Evolutionary conservation across 2,113 vertebrate genomes (phyloP).

Genomic region (Columba janthina): DNA sequence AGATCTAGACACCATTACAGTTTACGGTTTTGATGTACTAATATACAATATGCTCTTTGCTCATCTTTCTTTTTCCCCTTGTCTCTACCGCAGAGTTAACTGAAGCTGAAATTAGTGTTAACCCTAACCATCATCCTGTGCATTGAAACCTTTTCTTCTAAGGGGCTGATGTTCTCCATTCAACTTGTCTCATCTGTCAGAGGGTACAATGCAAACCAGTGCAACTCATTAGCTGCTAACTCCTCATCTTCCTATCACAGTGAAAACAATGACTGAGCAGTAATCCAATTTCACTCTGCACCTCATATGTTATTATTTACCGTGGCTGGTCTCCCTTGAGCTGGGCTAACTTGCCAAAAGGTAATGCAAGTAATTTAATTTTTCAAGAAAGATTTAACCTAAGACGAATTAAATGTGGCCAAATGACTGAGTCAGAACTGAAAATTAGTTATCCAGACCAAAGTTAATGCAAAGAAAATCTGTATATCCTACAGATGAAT

Average conservation of each 20-base stretch:
- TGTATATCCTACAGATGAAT: neutral
- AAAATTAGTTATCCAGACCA: neutral
- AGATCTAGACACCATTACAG: neutral
- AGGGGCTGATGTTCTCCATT: neutral
- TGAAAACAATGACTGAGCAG: neutral
- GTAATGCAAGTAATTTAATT: neutral
- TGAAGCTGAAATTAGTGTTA: neutral
- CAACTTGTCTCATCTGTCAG: neutral
- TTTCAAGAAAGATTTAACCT: neutral
- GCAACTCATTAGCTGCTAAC: slow-evolving; percentile 4
- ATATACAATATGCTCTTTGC: neutral
- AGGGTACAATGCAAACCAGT: neutral
- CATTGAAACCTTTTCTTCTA: neutral
- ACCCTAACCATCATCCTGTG: neutral
- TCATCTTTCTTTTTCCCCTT: neutral
- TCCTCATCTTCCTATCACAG: neutral
- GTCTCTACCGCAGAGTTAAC: neutral
- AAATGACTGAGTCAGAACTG: neutral
- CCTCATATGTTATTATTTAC: neutral
- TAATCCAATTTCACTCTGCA: neutral
- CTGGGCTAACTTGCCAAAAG: neutral
- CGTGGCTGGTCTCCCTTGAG: neutral
- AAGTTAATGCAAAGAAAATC: neutral
- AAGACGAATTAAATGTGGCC: neutral
- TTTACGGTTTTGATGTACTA: accelerated